A percentile compares a stretch with the other conserved stretches of the same genome.
Evolutionary conservation across 2,797 vertebrate species (phyloP).

Genomic region (Craterocephalus amniculus): DNA sequence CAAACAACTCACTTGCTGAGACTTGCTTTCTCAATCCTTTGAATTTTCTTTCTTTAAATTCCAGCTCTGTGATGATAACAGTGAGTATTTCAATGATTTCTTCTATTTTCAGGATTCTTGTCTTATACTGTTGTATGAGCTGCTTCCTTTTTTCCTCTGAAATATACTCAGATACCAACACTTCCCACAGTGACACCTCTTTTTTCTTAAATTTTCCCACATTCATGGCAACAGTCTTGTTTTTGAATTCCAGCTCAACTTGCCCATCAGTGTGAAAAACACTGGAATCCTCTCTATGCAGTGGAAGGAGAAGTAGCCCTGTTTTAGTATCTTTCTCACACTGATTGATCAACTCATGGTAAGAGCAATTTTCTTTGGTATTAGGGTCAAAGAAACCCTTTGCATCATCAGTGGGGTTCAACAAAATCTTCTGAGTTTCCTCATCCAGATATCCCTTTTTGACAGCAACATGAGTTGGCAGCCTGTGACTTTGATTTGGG

Average conservation of each 20-base stretch:
- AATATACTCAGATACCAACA: constrained; percentile 88
- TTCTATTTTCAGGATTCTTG: constrained; percentile 68
- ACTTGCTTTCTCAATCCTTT: constrained; percentile 82
- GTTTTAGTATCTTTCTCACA: constrained; percentile 79
- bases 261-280: constrained; percentile 75
- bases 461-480: constrained; percentile 85
- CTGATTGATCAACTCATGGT: constrained; percentile 83
- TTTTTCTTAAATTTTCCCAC: constrained; percentile 82
- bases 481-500: constrained; percentile 83
- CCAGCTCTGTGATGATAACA: constrained; percentile 80
- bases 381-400: constrained; percentile 91
- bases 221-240: constrained; percentile 67
- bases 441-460: constrained; percentile 82
- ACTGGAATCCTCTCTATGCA: constrained; percentile 46
- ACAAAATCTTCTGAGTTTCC: constrained; percentile 78
- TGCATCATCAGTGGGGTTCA: constrained; percentile 76
- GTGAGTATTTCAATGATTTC: constrained; percentile 84
- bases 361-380: constrained; percentile 88
- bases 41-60: constrained; percentile 77
- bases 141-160: constrained; percentile 81
- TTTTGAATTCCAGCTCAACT: constrained; percentile 74
- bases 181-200: constrained; percentile 85
- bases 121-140: constrained; percentile 83
- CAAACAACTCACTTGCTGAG: constrained; percentile 87
- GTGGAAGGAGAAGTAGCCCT: constrained; percentile 77